Percentiles rank a stretch among this genome's conserved stretches.
phyloP scores from a whole-genome alignment of 2,113 vertebrate genomes.

The Psophia crepitans region DNA sequence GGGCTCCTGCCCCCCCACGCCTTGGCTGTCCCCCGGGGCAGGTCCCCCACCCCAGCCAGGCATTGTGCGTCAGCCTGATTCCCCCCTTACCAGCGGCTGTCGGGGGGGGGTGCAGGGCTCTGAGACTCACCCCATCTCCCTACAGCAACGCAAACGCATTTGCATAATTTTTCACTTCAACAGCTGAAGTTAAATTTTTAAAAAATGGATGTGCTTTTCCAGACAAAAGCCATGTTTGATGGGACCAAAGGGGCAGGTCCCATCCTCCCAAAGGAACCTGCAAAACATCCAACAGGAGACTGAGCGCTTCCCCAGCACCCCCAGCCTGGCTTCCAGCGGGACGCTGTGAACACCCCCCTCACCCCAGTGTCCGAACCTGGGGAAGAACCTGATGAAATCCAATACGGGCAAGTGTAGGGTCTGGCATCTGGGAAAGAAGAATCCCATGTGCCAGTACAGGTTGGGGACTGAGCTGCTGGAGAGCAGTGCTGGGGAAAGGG shows the following conservation, averaged over 20 bases:
- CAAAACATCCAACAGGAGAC: accelerated
- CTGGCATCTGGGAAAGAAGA: no score
- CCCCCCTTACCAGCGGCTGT: accelerated
- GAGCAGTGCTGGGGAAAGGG: no score
- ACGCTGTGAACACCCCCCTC: neutral
- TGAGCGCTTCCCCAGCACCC: no score
- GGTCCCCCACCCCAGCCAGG: accelerated
- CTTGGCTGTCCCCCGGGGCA: accelerated
- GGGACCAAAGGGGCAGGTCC: accelerated
- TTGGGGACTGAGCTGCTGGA: no score
- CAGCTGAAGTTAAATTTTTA: neutral
- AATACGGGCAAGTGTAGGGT: no score
- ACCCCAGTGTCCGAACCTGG: no score
- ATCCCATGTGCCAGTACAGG: no score
- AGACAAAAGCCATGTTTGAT: neutral
- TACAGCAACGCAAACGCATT: accelerated
- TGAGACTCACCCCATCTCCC: neutral
- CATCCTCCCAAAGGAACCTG: neutral
- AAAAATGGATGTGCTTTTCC: neutral
- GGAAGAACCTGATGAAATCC: no score
- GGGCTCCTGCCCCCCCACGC: accelerated
- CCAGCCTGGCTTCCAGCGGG: accelerated
- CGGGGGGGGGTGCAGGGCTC: accelerated
- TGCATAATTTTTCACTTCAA: neutral
- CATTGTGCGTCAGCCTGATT: accelerated